These are phyloP conservation scores for Polia nebulosa DNA, from an alignment of 2,888 invertebrate genomes.

Conservation along the genomic window DNA sequence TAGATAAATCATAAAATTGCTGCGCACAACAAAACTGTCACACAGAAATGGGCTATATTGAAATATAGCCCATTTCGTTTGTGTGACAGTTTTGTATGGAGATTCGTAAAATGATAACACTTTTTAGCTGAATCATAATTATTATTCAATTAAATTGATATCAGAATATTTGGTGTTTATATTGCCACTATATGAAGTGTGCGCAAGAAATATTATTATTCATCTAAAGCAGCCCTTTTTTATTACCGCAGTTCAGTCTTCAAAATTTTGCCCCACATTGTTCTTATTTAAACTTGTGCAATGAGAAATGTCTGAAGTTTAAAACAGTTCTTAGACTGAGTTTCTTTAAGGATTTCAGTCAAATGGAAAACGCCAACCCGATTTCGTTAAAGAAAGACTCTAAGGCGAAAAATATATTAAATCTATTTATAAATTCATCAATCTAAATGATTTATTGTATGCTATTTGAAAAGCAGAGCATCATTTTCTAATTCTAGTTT, in stretches of 20 bases:
- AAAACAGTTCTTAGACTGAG: not conserved
- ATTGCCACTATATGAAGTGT: no score
- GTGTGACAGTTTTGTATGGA: no score
- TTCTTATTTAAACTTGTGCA: not conserved
- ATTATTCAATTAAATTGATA: no score
- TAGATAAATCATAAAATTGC: no score
- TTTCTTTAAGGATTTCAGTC: not conserved
- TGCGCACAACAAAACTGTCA: no score
- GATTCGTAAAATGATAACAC: no score
- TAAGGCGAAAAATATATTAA: not conserved
- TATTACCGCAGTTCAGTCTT: not conserved
- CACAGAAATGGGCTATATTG: no score
- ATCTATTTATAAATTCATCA: not conserved
- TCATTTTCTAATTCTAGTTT: not conserved
- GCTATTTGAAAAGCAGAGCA: conserved; percentile 5
- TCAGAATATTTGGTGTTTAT: no score
- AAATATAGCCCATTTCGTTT: no score
- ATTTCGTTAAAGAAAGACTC: conserved; percentile 1
- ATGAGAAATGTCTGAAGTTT: not conserved
- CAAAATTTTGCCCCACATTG: not conserved
- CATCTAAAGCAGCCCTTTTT: no score
- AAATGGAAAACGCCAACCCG: conserved; percentile 5
- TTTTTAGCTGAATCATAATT: no score
- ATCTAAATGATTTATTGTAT: not conserved
- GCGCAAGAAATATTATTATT: no score